A percentile compares a stretch with the other conserved stretches of the same genome.
Evolutionary conservation across 2,113 vertebrate genomes (phyloP).

Genomic region (Patagioenas fasciata): DNA sequence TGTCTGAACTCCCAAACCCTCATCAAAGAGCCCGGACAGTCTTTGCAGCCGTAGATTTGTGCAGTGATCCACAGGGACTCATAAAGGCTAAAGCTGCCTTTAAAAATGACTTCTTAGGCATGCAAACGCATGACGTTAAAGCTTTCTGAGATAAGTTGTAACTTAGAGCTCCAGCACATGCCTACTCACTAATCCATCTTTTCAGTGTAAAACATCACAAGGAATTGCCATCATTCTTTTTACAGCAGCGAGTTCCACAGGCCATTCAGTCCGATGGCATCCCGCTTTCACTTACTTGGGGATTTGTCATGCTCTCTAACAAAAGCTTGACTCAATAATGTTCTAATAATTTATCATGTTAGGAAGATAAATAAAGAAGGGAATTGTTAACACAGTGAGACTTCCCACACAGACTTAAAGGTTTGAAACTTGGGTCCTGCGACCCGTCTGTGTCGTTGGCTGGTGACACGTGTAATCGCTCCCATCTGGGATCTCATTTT

Average conservation of each 20-base stretch:
- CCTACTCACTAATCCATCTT: conserved; percentile 56
- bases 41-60: conserved; percentile 51
- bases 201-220: conserved; percentile 7
- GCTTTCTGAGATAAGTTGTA: conserved; percentile 57
- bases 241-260: background rate
- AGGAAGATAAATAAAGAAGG: conserved; percentile 2
- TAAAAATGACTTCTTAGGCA: conserved; percentile 56
- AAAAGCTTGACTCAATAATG: background rate
- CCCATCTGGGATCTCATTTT: background rate
- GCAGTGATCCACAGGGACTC: conserved; percentile 1
- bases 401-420: background rate
- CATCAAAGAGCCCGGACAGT: conserved; percentile 33
- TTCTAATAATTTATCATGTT: background rate
- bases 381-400: background rate
- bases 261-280: background rate
- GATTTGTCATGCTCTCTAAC: conserved; percentile 4
- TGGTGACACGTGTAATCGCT: background rate
- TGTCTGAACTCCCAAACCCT: conserved; percentile 7
- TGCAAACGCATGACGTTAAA: conserved; percentile 55
- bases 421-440: background rate
- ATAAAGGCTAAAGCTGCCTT: conserved; percentile 45
- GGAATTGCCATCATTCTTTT: conserved; percentile 1
- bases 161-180: conserved; percentile 36
- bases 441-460: background rate
- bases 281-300: background rate